Conservation (phyloP, 2,797 vertebrate genomes). For the Melanotaenia parkinsoni region DNA sequence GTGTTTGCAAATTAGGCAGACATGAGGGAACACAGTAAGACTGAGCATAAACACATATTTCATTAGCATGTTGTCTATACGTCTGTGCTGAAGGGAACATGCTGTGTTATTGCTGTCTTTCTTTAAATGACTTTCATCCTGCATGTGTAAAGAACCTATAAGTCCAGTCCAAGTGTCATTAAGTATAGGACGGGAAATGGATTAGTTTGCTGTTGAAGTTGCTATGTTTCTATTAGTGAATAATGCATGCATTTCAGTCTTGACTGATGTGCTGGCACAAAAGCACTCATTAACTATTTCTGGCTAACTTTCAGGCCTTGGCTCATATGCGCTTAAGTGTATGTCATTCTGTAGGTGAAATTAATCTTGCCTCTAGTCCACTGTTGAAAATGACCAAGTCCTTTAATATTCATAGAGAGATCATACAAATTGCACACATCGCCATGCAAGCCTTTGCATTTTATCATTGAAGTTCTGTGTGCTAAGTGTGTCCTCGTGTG, state of each 20-base stretch:
- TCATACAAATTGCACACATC: constrained; percentile 8
- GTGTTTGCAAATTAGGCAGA: constrained; percentile 59
- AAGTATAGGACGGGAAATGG: constrained; percentile 28
- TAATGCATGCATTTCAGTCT: constrained; percentile 70
- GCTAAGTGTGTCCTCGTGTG: constrained; percentile 28
- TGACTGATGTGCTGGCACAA: constrained; percentile 72
- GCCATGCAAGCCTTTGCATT: constrained; percentile 6
- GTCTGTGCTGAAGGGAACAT: constrained; percentile 53
- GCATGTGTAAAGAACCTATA: constrained; percentile 21
- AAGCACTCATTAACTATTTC: constrained; percentile 72
- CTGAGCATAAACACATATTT: constrained; percentile 30
- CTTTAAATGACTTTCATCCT: constrained; percentile 40
- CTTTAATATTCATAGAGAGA: constrained; percentile 6
- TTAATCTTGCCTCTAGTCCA: constrained; percentile 43
- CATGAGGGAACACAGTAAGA: constrained; percentile 35
- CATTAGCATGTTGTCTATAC: constrained; percentile 50
- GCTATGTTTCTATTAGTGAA: constrained; percentile 63
- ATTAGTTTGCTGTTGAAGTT: constrained; percentile 42
- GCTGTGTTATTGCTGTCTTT: constrained; percentile 40
- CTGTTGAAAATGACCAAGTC: constrained; percentile 22
- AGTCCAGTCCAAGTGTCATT: constrained; percentile 32
- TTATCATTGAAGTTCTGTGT: constrained; percentile 7
- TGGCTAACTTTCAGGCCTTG: constrained; percentile 66
- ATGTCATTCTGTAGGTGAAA: constrained; percentile 62
- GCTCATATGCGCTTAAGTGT: constrained; percentile 67